These are phyloP conservation scores for Sanderia malayensis DNA, from an alignment of 30 jellyfish, hydroid and myxozoan species.

Conservation along the genomic window DNA sequence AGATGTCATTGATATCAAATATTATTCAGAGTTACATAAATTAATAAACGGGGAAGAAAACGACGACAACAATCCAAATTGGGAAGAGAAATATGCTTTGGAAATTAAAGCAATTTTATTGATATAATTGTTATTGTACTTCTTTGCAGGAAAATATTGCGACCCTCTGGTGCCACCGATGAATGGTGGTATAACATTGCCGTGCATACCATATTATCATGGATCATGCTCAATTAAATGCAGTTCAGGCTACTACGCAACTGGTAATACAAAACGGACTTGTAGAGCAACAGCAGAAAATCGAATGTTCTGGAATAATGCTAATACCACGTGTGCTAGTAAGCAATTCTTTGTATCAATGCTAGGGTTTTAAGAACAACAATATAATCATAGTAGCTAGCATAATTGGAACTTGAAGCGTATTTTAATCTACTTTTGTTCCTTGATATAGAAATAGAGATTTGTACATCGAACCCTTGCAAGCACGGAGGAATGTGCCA, in stretches of 20 bases:
- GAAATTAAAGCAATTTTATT: too few relatives aligned
- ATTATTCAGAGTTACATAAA: too few relatives aligned
- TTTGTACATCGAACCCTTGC: conserved; percentile 71
- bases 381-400: too few relatives aligned
- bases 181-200: conserved; percentile 43
- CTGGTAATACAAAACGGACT: conserved; percentile 43
- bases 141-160: conserved; percentile 51
- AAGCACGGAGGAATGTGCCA: conserved; percentile 48
- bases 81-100: too few relatives aligned
- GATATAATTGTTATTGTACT: not conserved
- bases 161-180: conserved; percentile 30
- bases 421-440: too few relatives aligned
- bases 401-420: too few relatives aligned
- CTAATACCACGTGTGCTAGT: conserved; percentile 49
- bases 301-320: conserved; percentile 55
- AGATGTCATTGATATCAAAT: too few relatives aligned
- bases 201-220: conserved; percentile 54
- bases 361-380: too few relatives aligned
- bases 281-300: conserved; percentile 42
- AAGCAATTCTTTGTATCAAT: too few relatives aligned
- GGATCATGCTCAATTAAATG: conserved; percentile 47
- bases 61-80: too few relatives aligned
- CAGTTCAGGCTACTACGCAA: conserved; percentile 48
- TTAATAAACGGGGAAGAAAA: too few relatives aligned
- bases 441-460: conserved; percentile 37